phyloP scores from a whole-genome alignment of 2,113 vertebrate genomes.

The Calidris pugnax region DNA sequence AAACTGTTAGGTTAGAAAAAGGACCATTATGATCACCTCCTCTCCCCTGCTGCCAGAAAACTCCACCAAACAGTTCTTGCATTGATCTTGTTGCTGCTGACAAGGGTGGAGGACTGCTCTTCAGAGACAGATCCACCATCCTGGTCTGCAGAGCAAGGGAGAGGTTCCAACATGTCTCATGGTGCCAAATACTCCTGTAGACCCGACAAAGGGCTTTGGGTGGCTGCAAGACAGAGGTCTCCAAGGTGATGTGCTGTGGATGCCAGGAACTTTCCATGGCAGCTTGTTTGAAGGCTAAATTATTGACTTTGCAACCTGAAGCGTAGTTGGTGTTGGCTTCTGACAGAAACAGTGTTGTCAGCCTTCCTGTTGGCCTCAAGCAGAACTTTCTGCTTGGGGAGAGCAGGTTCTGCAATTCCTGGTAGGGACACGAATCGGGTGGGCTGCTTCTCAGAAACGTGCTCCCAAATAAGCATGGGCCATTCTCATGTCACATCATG shows the following conservation, averaged over 20 bases:
- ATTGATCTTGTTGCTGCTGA: accelerated
- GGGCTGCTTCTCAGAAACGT: background rate
- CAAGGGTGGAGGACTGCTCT: too few species aligned
- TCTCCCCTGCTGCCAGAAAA: background rate
- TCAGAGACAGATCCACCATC: background rate
- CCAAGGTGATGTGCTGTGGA: background rate
- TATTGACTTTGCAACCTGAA: background rate
- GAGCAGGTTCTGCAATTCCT: background rate
- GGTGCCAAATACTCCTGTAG: background rate
- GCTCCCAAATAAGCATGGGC: background rate
- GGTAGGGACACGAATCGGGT: accelerated
- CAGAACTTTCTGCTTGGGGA: background rate
- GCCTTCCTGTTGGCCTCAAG: background rate
- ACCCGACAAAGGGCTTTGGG: background rate
- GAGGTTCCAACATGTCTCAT: background rate
- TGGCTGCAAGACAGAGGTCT: background rate
- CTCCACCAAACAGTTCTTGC: background rate
- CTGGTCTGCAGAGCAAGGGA: background rate
- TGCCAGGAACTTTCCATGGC: background rate
- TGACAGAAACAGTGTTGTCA: background rate
- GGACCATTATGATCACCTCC: accelerated
- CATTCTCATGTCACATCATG: accelerated
- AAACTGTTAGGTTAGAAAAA: background rate
- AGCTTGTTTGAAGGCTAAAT: background rate
- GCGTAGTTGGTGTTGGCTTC: background rate